A percentile compares a stretch with the other conserved stretches of the same genome.
These are phyloP conservation scores for Mystacides longicornis DNA, from an alignment of 2,888 invertebrate genomes.

Conservation along the genomic window DNA sequence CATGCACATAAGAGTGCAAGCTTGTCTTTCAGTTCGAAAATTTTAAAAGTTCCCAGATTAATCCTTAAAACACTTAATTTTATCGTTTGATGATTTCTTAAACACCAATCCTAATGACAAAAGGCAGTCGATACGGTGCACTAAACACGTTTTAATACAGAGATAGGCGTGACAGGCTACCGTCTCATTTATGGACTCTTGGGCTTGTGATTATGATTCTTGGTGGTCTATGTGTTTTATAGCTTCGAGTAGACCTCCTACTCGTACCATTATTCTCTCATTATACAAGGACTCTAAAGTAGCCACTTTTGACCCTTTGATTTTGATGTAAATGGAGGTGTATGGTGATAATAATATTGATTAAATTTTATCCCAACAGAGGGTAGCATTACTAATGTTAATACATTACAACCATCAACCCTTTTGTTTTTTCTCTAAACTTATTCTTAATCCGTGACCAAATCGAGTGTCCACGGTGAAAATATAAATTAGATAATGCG, in stretches of 20 bases:
- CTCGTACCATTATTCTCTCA: not conserved
- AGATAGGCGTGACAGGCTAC: conserved; percentile 1
- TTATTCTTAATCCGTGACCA: too few species aligned
- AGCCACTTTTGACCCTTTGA: too few species aligned
- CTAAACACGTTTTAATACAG: not conserved
- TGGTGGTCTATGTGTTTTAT: not conserved
- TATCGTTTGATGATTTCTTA: too few species aligned
- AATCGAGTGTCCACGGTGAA: too few species aligned
- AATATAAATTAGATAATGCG: too few species aligned
- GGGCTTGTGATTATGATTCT: not conserved
- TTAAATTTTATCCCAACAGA: not conserved
- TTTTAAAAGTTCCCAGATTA: too few species aligned
- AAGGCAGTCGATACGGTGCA: not conserved
- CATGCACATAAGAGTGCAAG: too few species aligned
- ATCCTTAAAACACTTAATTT: too few species aligned
- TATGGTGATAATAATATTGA: not conserved
- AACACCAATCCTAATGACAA: too few species aligned
- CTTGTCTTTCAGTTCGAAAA: too few species aligned
- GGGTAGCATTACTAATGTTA: conserved; percentile 2
- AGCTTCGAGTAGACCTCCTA: not conserved
- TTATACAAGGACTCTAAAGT: too few species aligned
- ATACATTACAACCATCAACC: not conserved
- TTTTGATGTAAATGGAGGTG: not conserved
- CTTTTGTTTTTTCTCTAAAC: too few species aligned
- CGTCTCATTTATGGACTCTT: not conserved